Percentiles rank a stretch among this genome's conserved stretches.
phyloP scores from a whole-genome alignment of 2,113 vertebrate species.

The Rhinolophus ferrumequinum region DNA sequence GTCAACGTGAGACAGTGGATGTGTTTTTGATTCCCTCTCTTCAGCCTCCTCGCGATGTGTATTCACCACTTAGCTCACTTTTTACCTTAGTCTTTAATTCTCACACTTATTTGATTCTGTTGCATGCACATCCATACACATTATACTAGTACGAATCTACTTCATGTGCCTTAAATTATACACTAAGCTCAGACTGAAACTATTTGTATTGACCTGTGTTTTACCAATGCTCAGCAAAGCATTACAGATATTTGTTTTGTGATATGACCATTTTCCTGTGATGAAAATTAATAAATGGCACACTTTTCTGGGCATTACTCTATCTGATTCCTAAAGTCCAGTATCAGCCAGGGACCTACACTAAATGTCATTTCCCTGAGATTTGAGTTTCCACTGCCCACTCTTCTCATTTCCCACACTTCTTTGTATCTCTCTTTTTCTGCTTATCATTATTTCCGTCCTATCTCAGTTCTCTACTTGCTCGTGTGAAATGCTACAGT shows the following conservation, averaged over 20 bases:
- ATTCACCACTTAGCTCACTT: not conserved
- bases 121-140: too few species aligned
- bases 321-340: not conserved
- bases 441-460: not conserved
- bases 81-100: not conserved
- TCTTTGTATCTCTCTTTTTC: not conserved
- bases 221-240: not conserved
- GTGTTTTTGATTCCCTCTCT: not conserved
- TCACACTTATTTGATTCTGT: not conserved
- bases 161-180: not conserved
- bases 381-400: not conserved
- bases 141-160: not conserved
- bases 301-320: not conserved
- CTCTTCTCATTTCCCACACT: conserved; percentile 55
- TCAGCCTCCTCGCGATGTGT: not conserved
- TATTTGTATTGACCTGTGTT: not conserved
- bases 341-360: not conserved
- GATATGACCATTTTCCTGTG: not conserved
- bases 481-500: conserved; percentile 16
- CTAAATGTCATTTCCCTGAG: not conserved
- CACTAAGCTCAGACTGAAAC: not conserved
- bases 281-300: not conserved
- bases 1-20: not conserved
- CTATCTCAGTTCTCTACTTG: conserved; percentile 22
- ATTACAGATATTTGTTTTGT: not conserved